Conservation (phyloP, 2,888 invertebrate genomes). For the Myopa testacea region DNA sequence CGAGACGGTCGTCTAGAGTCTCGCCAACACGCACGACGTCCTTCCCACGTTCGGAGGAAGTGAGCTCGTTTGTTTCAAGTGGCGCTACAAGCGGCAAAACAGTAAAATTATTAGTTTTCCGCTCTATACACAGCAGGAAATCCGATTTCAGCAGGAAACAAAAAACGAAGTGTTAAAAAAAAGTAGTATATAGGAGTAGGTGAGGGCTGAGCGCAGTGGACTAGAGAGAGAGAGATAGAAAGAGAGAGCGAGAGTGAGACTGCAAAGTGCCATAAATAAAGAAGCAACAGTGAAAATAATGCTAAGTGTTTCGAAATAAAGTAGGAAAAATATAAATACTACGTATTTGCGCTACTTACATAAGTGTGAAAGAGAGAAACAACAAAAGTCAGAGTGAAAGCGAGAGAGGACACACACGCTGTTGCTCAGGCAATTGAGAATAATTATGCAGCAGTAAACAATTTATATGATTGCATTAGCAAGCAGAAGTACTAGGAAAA, state of each 20-base stretch:
- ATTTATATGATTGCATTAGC: neutral
- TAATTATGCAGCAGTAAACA: neutral
- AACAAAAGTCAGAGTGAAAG: neutral
- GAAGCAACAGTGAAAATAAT: conserved; percentile 20
- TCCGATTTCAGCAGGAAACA: neutral
- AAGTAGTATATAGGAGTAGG: neutral
- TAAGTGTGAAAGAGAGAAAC: no score
- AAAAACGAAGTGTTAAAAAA: neutral
- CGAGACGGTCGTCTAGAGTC: conserved; percentile 6
- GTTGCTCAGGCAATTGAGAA: conserved; percentile 6
- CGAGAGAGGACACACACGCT: neutral
- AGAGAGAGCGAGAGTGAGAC: neutral
- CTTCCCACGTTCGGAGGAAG: conserved; percentile 3
- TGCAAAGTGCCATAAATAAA: conserved; percentile 5
- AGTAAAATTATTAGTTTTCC: conserved; percentile 1
- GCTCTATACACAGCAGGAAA: neutral
- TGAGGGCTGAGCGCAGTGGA: neutral
- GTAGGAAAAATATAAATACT: neutral
- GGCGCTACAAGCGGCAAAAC: conserved; percentile 16
- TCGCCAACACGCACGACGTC: neutral
- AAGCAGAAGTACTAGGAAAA: neutral
- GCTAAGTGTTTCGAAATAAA: conserved; percentile 7
- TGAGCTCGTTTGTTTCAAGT: conserved; percentile 33
- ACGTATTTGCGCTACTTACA: neutral
- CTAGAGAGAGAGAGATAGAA: neutral